Evolutionary conservation across 2,113 vertebrate species (phyloP).

Genomic region (Daphoenositta chrysoptera): DNA sequence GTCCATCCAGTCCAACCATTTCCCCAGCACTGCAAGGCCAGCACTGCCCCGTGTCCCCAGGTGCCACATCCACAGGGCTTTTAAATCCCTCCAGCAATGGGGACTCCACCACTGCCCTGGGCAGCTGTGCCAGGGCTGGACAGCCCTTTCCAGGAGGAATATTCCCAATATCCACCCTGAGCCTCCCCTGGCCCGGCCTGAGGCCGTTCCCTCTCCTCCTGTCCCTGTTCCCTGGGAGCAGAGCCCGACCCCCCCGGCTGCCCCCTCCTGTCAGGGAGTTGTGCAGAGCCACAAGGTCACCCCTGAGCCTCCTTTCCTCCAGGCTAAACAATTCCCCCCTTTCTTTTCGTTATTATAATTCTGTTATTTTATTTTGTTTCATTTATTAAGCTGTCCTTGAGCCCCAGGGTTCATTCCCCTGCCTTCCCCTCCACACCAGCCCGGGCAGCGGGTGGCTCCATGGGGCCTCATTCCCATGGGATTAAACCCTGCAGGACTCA

Average conservation of each 20-base stretch:
- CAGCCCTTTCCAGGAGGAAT: rapidly evolving
- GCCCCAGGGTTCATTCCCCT: not conserved
- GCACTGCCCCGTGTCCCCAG: not conserved
- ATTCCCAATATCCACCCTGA: rapidly evolving
- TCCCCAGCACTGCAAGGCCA: not conserved
- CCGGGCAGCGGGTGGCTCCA: rapidly evolving
- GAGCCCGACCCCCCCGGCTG: not conserved
- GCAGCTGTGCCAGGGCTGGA: not conserved
- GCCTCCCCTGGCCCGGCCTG: rapidly evolving
- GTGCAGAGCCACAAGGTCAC: not conserved
- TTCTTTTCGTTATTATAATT: not conserved
- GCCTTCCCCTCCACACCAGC: no score
- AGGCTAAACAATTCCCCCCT: not conserved
- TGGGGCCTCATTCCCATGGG: not conserved
- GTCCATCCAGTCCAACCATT: rapidly evolving
- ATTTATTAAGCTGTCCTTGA: not conserved
- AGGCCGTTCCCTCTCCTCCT: not conserved
- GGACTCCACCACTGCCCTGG: rapidly evolving
- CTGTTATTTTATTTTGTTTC: not conserved
- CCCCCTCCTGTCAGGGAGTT: not conserved
- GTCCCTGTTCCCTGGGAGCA: not conserved
- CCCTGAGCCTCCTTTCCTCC: not conserved
- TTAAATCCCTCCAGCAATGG: not conserved
- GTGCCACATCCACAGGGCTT: not conserved
- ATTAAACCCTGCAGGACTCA: rapidly evolving